A percentile compares a stretch with the other conserved stretches of the same genome.
Evolutionary conservation across 2,113 vertebrate species (phyloP).

Genomic region (Tupaia tana): DNA sequence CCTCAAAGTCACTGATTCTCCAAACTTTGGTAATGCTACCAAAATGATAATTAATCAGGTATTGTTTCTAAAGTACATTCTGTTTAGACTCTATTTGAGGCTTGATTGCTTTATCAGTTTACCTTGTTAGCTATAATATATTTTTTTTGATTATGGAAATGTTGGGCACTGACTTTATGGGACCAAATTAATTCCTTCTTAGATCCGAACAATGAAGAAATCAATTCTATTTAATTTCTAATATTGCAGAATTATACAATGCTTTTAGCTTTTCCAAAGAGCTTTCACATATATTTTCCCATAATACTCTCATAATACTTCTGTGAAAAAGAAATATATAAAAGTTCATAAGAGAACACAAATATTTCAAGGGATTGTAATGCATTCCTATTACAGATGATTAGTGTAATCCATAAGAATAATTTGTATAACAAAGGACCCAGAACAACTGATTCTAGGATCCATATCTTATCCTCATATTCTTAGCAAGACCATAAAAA

Average conservation of each 20-base stretch:
- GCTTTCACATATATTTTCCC: background rate
- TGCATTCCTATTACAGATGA: background rate
- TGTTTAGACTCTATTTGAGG: background rate
- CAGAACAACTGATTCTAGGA: background rate
- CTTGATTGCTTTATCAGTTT: background rate
- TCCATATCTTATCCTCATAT: background rate
- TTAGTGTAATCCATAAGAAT: background rate
- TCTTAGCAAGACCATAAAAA: background rate
- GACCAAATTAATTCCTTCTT: constrained; percentile 17
- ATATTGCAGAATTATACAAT: background rate
- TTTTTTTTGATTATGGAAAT: constrained; percentile 38
- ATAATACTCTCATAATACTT: background rate
- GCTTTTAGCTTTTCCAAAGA: constrained; percentile 8
- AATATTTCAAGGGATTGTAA: background rate
- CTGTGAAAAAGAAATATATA: background rate
- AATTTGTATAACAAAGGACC: background rate
- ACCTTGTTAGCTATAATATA: background rate
- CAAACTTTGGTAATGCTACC: background rate
- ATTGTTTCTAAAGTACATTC: background rate
- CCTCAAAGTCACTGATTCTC: background rate
- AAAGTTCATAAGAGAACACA: background rate
- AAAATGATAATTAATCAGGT: background rate
- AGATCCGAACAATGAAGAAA: background rate
- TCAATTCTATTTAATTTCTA: constrained; percentile 51
- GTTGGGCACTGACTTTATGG: background rate